Evolutionary conservation across 2,888 invertebrate species (phyloP).

Genomic region (Nephrotoma appendiculata): DNA sequence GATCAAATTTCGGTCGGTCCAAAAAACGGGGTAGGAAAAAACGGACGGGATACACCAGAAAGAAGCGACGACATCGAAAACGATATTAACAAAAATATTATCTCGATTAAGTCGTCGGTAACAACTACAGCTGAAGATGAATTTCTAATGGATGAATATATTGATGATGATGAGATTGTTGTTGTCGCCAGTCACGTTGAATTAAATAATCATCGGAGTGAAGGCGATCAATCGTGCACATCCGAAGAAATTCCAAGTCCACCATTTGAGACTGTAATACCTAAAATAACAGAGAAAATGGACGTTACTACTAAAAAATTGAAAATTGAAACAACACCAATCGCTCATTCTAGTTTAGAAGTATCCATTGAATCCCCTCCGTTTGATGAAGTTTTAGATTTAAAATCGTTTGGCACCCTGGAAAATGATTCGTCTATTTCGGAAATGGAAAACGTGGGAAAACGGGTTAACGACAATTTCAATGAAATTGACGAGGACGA

Average conservation of each 20-base stretch:
- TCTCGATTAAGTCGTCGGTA: background rate
- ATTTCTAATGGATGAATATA: background rate
- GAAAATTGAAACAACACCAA: background rate
- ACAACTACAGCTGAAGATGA: background rate
- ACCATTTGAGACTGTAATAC: background rate
- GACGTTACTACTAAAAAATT: background rate
- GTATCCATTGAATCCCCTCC: background rate
- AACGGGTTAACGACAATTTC: background rate
- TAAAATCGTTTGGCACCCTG: background rate
- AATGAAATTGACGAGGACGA: background rate
- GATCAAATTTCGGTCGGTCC: background rate
- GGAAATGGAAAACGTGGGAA: background rate
- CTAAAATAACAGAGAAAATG: background rate
- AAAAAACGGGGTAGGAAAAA: background rate
- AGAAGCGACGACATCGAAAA: background rate
- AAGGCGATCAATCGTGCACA: background rate
- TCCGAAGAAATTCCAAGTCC: slow-evolving; percentile 1
- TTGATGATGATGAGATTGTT: background rate
- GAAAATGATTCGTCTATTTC: background rate
- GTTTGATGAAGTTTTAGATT: slow-evolving; percentile 1
- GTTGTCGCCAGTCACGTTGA: background rate
- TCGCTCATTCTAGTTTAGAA: background rate
- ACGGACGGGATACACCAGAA: background rate
- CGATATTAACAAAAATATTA: background rate
- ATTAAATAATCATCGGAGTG: background rate